phyloP scores from a whole-genome alignment of 2,797 vertebrate genomes.

The Liparis tanakae region DNA sequence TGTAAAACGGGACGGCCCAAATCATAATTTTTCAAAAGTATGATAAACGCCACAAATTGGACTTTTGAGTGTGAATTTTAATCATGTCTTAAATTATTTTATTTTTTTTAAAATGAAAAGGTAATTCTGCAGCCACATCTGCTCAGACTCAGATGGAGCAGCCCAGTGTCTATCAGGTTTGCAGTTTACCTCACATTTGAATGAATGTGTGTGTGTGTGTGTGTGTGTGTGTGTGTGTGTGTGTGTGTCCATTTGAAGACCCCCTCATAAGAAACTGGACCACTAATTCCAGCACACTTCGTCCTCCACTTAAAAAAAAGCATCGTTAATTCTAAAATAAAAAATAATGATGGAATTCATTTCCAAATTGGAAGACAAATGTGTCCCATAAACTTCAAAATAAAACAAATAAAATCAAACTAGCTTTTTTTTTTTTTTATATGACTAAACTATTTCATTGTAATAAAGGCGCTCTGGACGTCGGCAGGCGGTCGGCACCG shows the following conservation, averaged over 20 bases:
- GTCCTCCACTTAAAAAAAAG: not conserved
- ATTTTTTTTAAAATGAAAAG: not conserved
- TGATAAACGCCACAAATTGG: not conserved
- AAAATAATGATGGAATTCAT: not conserved
- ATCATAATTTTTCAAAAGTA: not conserved
- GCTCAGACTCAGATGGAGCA: not conserved
- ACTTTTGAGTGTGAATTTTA: not conserved
- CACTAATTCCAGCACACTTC: not conserved
- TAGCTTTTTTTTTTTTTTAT: not conserved
- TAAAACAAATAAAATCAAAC: not conserved
- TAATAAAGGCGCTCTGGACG: constrained; percentile 1
- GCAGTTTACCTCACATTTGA: not conserved
- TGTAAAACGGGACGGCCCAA: not conserved
- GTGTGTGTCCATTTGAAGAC: not conserved
- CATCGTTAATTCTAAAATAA: not conserved
- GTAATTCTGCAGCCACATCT: not conserved
- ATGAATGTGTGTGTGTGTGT: not conserved
- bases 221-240: no score
- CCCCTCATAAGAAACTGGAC: not conserved
- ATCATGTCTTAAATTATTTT: not conserved
- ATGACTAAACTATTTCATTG: not conserved
- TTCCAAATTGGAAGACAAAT: not conserved
- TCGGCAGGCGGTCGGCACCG: not conserved
- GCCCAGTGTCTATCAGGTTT: not conserved
- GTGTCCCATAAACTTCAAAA: not conserved